Evolutionary conservation across 2,113 vertebrate genomes (phyloP), one percentile per base, ranked within the genome.

Genomic region (Perccottus glenii): DNA sequence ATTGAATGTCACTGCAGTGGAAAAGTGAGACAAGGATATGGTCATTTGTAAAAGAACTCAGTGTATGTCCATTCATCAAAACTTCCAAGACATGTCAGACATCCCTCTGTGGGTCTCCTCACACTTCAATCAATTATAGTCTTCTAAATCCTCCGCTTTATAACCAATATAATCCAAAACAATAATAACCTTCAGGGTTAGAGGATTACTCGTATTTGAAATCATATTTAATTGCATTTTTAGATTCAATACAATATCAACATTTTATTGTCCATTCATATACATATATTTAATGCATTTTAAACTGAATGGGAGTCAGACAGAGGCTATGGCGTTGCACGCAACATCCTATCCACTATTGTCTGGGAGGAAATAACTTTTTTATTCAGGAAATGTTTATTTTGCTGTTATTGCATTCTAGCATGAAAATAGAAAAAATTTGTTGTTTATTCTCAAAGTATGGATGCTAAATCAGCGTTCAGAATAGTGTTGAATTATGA

Each of bases 1-100:
- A 79, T 64, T 85, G 56, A 16, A 32, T 82, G 69, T 64, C 75
- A 68, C 66, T 52, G 27, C 2, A 0, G 60, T 86, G 83, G 61
- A 60, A 78, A 73, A 82, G 60, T 71, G 51, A 27, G 48, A 66
- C 76, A 36, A n/a, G 50, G 69, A 11, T 19, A 47, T 36, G 4
- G 14, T 40, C 27, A 57, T 27, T 14, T 50, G 35, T 32, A 46
- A 57, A 27, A 14, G 43, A 35, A 0, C n/a, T 53, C 43, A 16
- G 19, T 27, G 19, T 47, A 40, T 5, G 47, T 16, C 53, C 35
- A 65, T 74, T 52, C 27, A 43, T 84, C 78, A 67, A 47, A 40
- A 40, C 5, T 40, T 40, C 38, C 38, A 5, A 40, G 19, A 27
- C 3, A 27, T 27, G 19, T 27, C 19, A 27, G 19, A 27, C 19